phyloP scores from a whole-genome alignment of 2,888 invertebrate species.

The Ferdinandea cuprea region DNA sequence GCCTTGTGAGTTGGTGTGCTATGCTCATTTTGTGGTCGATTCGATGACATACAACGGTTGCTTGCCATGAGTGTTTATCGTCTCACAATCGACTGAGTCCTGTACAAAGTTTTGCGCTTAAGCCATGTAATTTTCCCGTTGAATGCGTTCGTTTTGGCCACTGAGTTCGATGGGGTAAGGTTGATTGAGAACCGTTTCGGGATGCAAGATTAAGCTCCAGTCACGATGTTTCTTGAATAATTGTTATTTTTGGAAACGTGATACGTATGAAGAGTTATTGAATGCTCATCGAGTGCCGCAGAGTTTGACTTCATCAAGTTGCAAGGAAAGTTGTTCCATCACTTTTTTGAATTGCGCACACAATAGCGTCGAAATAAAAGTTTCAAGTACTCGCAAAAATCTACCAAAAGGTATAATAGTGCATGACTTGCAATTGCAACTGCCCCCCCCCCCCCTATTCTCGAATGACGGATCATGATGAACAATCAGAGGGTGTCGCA shows the following conservation, averaged over 20 bases:
- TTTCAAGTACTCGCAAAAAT: constrained; percentile 55
- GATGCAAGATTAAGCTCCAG: constrained; percentile 23
- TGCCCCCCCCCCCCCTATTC: background rate
- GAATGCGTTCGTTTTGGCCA: constrained; percentile 15
- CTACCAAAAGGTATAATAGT: constrained; percentile 6
- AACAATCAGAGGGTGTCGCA: background rate
- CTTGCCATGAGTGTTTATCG: background rate
- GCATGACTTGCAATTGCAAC: constrained; percentile 31
- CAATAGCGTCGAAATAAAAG: constrained; percentile 39
- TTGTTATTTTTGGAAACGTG: background rate
- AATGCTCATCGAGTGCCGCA: constrained; percentile 6
- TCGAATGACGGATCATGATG: constrained; percentile 35
- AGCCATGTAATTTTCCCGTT: constrained; percentile 54
- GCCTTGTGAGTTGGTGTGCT: background rate
- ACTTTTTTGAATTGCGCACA: constrained; percentile 9
- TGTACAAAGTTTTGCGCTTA: constrained; percentile 49
- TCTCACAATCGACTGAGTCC: constrained; percentile 20
- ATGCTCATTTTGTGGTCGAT: constrained; percentile 30
- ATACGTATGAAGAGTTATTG: constrained; percentile 10
- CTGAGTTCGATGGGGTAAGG: constrained; percentile 8
- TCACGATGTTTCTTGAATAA: constrained; percentile 12
- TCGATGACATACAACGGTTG: constrained; percentile 17
- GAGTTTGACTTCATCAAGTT: background rate
- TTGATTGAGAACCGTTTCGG: constrained; percentile 14
- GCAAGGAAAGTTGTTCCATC: background rate